A percentile compares a stretch with the other conserved stretches of the same genome.
These are phyloP conservation scores for Fratercula arctica DNA, from an alignment of 2,797 vertebrate genomes.

Conservation along the genomic window DNA sequence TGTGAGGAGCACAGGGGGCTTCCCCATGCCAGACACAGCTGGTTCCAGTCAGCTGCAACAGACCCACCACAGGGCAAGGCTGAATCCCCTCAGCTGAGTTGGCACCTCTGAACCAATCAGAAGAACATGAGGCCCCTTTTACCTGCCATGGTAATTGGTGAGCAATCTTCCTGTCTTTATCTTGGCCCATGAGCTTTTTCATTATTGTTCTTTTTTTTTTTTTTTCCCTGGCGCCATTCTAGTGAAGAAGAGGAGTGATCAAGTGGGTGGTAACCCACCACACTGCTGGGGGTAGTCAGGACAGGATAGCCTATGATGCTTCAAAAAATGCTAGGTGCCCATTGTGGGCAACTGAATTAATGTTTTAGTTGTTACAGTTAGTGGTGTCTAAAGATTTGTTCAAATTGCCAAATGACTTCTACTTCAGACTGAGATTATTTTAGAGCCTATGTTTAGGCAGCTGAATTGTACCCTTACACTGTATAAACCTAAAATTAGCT, in stretches of 20 bases:
- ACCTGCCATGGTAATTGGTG: not conserved
- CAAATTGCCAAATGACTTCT: not conserved
- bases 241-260: not conserved
- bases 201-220: not conserved
- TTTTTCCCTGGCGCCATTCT: not conserved
- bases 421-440: not conserved
- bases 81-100: not conserved
- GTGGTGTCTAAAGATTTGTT: not conserved
- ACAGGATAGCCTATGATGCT: not conserved
- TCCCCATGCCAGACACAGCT: too few relatives aligned
- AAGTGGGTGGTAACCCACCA: not conserved
- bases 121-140: not conserved
- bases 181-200: not conserved
- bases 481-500: not conserved
- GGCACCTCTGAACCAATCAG: not conserved
- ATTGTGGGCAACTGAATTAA: not conserved
- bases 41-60: not conserved
- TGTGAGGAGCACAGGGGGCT: not conserved
- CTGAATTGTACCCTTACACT: not conserved
- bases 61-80: fast-evolving
- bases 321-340: not conserved
- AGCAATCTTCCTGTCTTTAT: not conserved
- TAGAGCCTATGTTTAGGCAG: not conserved
- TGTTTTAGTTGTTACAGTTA: not conserved
- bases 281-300: not conserved